phyloP scores from a whole-genome alignment of 2,797 vertebrate species.

The Clarias platycephalus region DNA sequence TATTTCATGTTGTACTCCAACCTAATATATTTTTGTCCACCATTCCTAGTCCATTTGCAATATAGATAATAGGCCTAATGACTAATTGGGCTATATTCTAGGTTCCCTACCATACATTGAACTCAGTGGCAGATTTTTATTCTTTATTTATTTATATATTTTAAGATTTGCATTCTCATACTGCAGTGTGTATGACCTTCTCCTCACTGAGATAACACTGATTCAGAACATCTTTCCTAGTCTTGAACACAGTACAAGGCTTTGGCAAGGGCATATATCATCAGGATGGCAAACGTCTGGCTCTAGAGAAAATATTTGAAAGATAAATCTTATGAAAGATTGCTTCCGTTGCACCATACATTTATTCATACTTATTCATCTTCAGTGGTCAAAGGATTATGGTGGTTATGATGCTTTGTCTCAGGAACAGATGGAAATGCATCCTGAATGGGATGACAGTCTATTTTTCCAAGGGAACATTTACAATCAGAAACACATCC shows the following conservation, averaged over 20 bases:
- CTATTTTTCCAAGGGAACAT: background rate
- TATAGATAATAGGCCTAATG: background rate
- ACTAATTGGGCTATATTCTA: background rate
- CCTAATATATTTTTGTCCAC: background rate
- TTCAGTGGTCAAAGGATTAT: background rate
- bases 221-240: background rate
- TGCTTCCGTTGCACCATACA: background rate
- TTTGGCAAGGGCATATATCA: background rate
- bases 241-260: background rate
- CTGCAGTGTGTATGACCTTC: slow-evolving; percentile 11
- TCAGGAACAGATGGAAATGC: background rate
- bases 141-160: background rate
- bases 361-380: background rate
- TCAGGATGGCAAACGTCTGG: background rate
- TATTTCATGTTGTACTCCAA: background rate
- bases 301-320: background rate
- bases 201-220: background rate
- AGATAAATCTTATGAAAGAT: slow-evolving; percentile 5
- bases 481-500: background rate
- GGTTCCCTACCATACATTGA: background rate
- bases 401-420: background rate
- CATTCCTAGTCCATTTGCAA: background rate
- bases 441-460: background rate
- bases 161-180: background rate
- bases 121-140: background rate